phyloP scores from a whole-genome alignment of 2,113 vertebrate species.

The Myrmecobius fasciatus region DNA sequence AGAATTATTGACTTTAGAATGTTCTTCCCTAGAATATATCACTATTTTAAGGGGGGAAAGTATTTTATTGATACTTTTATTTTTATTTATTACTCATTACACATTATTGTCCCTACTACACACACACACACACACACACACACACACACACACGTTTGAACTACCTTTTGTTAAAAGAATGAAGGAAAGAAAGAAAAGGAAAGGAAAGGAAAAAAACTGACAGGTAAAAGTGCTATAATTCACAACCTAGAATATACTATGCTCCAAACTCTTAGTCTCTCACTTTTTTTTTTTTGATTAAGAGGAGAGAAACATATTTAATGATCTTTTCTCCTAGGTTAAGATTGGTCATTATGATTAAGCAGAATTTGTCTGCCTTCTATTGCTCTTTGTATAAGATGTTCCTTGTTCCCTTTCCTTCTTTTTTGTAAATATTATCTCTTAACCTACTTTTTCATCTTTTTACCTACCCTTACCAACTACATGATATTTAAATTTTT shows the following conservation, averaged over 20 bases:
- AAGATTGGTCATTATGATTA: background rate
- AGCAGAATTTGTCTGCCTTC: background rate
- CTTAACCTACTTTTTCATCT: background rate
- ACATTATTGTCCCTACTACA: background rate
- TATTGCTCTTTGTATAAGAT: background rate
- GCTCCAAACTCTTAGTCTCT: background rate
- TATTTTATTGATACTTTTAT: conserved; percentile 14
- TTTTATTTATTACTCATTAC: background rate
- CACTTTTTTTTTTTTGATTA: background rate
- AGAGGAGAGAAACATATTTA: background rate
- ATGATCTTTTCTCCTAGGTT: background rate
- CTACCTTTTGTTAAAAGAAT: background rate
- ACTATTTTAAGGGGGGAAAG: background rate
- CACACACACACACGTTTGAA: background rate
- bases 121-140: too few relatives aligned
- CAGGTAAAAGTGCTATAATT: background rate
- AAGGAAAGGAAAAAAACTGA: background rate
- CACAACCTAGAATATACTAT: background rate
- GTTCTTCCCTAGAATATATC: conserved; percentile 27
- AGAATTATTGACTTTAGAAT: background rate
- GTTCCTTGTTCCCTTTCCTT: background rate
- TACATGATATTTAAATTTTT: background rate
- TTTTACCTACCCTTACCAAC: background rate
- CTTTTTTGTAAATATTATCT: background rate
- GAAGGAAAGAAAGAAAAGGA: background rate